phyloP scores from a whole-genome alignment of 2,113 vertebrate genomes.

The Oplegnathus fasciatus region DNA sequence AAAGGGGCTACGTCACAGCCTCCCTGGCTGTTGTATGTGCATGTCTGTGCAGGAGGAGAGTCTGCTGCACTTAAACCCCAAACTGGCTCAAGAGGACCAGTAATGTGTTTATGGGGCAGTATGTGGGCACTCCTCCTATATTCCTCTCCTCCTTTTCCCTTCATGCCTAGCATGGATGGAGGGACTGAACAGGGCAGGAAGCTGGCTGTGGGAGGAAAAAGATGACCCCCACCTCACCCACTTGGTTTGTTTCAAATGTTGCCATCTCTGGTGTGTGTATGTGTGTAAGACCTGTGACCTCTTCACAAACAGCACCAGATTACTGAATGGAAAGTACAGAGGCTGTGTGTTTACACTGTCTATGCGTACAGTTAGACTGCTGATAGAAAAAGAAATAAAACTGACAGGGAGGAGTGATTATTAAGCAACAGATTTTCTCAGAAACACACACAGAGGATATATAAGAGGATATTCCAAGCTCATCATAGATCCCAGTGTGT shows the following conservation, averaged over 20 bases:
- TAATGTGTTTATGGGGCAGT: conserved; percentile 41
- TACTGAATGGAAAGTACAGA: conserved; percentile 58
- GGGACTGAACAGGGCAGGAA: conserved; percentile 54
- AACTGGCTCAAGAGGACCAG: conserved; percentile 54
- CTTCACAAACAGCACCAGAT: conserved; percentile 32
- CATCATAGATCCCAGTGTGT: not conserved
- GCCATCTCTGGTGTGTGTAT: conserved; percentile 8
- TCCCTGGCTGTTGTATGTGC: conserved; percentile 44
- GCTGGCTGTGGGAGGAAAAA: conserved; percentile 50
- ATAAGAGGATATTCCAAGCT: not conserved
- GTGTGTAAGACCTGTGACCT: conserved; percentile 56
- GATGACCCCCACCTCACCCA: conserved; percentile 36
- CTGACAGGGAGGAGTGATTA: not conserved
- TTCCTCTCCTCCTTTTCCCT: conserved; percentile 45
- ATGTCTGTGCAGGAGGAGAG: not conserved
- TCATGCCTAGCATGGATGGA: conserved; percentile 42
- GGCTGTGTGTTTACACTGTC: conserved; percentile 59
- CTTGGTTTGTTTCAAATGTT: conserved; percentile 56
- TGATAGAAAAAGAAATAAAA: conserved; percentile 24
- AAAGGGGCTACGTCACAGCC: not conserved
- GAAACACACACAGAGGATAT: not conserved
- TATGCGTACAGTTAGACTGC: conserved; percentile 44
- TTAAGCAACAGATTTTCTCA: conserved; percentile 17
- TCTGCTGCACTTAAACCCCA: conserved; percentile 51
- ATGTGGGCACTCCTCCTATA: conserved; percentile 38